These are phyloP conservation scores for Coluber constrictor DNA, from an alignment of 2,797 vertebrate genomes.

Conservation along the genomic window DNA sequence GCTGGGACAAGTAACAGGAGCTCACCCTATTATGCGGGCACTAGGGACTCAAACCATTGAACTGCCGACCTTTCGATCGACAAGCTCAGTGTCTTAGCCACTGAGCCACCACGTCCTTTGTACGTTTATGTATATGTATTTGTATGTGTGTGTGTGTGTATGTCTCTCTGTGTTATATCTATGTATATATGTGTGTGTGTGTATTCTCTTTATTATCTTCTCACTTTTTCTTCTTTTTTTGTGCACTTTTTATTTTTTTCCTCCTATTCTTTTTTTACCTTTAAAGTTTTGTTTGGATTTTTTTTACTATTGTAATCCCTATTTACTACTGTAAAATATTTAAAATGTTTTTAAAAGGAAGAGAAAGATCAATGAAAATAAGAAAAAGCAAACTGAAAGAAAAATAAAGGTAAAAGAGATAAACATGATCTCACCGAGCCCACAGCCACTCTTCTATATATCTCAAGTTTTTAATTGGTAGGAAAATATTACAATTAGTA, in stretches of 20 bases:
- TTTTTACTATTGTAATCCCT: background rate
- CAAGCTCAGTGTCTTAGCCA: too few relatives aligned
- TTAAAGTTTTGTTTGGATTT: background rate
- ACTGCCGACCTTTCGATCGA: too few relatives aligned
- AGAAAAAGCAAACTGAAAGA: background rate
- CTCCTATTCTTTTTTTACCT: background rate
- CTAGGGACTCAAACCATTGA: too few relatives aligned
- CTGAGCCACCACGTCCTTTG: too few relatives aligned
- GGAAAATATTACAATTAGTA: background rate
- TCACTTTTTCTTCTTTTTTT: background rate
- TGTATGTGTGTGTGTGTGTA: too few relatives aligned
- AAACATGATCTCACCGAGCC: background rate
- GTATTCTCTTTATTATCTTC: background rate
- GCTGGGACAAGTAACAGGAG: too few relatives aligned
- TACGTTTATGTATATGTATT: too few relatives aligned
- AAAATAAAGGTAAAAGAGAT: background rate
- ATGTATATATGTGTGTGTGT: too few relatives aligned
- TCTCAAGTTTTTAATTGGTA: background rate
- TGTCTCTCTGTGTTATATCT: too few relatives aligned
- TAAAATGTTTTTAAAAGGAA: background rate
- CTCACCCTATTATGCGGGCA: too few relatives aligned
- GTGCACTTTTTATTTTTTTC: background rate
- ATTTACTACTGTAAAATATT: background rate
- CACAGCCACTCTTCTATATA: background rate
- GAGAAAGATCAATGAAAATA: background rate